Evolutionary conservation across 2,113 vertebrate species (phyloP), one percentile per base, ranked within the genome.

Genomic region (Melanostigma gelatinosum): DNA sequence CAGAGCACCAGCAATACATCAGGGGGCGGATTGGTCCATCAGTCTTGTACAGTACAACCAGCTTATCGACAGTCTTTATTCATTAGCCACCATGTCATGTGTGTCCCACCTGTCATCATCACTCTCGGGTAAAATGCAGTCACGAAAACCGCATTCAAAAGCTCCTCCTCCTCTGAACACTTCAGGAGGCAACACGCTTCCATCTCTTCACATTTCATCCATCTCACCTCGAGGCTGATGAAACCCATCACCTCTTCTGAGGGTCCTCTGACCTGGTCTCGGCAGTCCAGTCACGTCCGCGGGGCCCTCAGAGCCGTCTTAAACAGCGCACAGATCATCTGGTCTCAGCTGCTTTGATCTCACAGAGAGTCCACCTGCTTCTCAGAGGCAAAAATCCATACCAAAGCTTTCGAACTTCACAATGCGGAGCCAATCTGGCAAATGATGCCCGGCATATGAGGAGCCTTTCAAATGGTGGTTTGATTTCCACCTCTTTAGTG

Each of bases 281-380:
- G 66, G 66, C 72, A 93, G 83, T 91, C 89, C 62, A 54, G 82
- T 91, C 93, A 92, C 87, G 88, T 93, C 82, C n/a, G 48, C 75
- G 2, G 79, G 72, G 8, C 69, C 87, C 80, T 80, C 71, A 20
- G 83, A 82, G 80, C 80, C 32, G 69, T 57, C 80, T 89, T 87
- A 85, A 92, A 91, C 85, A 77, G 73, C 0, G 2, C 79, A 74
- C 87, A 89, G 85, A 85, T 90, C 88, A 89, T 90, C 85, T 79
- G 73, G 58, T 44, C 84, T 79, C 84, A 20, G 75, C 77, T 4
- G 83, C 92, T 92, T 93, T 94, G 90, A 94, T 93, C 91, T 94
- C 67, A 10, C 52, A 29, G 66, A 87, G 77, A 81, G 42, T 29
- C 76, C 79, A n/a, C 55, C 46, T 79, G 70, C 77, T 79, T 87